These are phyloP conservation scores for Macaca mulatta DNA, from an alignment of 2,113 vertebrate species.

Conservation along the genomic window DNA sequence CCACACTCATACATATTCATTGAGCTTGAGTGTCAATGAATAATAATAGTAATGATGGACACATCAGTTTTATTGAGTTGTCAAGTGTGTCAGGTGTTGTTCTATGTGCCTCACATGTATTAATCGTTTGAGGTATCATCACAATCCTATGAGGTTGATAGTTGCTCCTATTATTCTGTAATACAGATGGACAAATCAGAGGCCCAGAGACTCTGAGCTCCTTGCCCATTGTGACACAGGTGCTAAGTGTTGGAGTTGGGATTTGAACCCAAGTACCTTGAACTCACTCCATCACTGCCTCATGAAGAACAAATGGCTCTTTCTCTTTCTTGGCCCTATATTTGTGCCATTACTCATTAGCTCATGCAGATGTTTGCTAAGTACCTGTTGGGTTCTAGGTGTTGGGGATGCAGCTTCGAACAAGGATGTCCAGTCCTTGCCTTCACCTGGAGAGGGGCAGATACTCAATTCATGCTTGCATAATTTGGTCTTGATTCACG, in stretches of 20 bases:
- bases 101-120: background rate
- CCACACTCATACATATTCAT: too few relatives aligned
- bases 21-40: background rate
- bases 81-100: background rate
- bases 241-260: background rate
- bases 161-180: background rate
- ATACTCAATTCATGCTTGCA: background rate
- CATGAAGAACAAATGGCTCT: too few relatives aligned
- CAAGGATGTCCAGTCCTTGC: background rate
- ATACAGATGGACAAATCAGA: background rate
- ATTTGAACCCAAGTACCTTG: background rate
- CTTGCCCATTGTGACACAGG: background rate
- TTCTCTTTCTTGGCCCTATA: background rate
- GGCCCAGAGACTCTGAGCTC: background rate
- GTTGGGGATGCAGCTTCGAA: background rate
- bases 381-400: background rate
- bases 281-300: background rate
- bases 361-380: background rate
- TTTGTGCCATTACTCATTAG: background rate
- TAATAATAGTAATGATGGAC: background rate
- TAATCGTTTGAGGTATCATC: background rate
- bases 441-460: background rate
- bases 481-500: background rate
- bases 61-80: background rate
- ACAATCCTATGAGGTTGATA: background rate